These are phyloP conservation scores for Falco punctatus DNA, from an alignment of 2,113 vertebrate genomes.

Conservation along the genomic window DNA sequence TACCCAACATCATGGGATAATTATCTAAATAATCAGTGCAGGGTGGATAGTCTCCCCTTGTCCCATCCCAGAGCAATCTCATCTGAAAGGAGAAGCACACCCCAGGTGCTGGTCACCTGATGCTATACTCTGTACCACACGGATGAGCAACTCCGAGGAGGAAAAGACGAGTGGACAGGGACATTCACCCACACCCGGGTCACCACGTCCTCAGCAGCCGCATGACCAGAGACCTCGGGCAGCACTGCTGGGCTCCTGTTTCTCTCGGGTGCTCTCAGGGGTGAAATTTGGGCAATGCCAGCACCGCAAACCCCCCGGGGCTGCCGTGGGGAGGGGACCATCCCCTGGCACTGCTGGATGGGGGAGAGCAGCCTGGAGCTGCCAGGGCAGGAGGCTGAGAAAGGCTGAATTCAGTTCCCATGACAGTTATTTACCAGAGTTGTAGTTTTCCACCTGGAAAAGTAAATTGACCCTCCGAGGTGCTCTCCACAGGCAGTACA, in stretches of 20 bases:
- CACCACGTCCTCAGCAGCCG: neutral
- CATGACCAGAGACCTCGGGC: rapidly evolving
- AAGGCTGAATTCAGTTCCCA: neutral
- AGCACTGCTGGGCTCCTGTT: neutral
- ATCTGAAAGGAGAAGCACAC: neutral
- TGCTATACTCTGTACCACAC: neutral
- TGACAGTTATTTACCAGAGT: neutral
- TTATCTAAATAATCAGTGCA: neutral
- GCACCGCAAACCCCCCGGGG: neutral
- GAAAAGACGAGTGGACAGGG: neutral
- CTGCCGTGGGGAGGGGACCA: rapidly evolving
- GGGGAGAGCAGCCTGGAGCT: neutral
- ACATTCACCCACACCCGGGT: neutral
- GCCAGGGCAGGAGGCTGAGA: neutral
- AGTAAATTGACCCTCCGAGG: neutral
- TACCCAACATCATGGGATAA: neutral
- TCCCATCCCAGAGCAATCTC: neutral
- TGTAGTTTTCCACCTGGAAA: neutral
- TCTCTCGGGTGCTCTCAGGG: neutral
- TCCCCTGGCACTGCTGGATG: neutral
- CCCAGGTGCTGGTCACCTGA: too few relatives aligned
- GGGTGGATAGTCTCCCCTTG: neutral
- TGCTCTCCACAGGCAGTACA: neutral
- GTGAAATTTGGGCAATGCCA: neutral
- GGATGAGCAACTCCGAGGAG: neutral